Conservation (phyloP, 2,113 vertebrate genomes). For the Pungitius pungitius region DNA sequence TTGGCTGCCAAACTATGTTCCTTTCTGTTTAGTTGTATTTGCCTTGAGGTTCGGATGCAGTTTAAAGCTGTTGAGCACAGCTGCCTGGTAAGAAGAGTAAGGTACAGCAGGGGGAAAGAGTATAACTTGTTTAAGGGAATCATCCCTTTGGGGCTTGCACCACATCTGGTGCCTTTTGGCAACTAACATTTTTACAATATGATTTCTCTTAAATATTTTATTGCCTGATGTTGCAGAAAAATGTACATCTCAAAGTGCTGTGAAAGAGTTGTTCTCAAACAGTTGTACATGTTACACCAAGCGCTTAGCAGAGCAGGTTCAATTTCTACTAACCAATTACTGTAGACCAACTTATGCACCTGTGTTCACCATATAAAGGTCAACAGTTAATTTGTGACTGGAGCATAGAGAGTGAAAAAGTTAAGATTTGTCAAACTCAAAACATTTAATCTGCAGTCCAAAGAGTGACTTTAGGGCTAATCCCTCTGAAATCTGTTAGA, state of each 20-base stretch:
- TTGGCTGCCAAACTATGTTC: slow-evolving; percentile 38
- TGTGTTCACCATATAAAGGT: not conserved
- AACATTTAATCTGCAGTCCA: not conserved
- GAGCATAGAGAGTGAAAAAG: not conserved
- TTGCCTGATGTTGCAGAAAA: slow-evolving; percentile 31
- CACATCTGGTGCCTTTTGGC: slow-evolving; percentile 54
- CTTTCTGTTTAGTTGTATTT: slow-evolving; percentile 33
- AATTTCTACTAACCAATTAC: not conserved
- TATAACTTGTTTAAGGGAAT: slow-evolving; percentile 44
- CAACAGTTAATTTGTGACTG: not conserved
- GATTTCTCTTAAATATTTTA: slow-evolving; percentile 42
- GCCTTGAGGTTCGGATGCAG: slow-evolving; percentile 49
- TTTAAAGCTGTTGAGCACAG: slow-evolving; percentile 51
- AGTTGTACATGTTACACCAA: slow-evolving; percentile 1
- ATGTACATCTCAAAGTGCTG: not conserved
- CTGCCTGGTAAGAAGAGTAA: slow-evolving; percentile 41
- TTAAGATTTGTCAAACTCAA: not conserved
- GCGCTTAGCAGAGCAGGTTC: not conserved
- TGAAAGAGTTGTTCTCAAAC: slow-evolving; percentile 14
- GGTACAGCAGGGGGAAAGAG: slow-evolving; percentile 10
- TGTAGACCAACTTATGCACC: not conserved
- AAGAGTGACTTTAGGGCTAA: not conserved
- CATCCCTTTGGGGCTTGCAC: slow-evolving; percentile 49
- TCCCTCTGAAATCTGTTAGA: not conserved
- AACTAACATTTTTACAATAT: slow-evolving; percentile 16